phyloP scores from a whole-genome alignment of 2,797 vertebrate genomes.

The Cryptoblepharus egeriae region DNA sequence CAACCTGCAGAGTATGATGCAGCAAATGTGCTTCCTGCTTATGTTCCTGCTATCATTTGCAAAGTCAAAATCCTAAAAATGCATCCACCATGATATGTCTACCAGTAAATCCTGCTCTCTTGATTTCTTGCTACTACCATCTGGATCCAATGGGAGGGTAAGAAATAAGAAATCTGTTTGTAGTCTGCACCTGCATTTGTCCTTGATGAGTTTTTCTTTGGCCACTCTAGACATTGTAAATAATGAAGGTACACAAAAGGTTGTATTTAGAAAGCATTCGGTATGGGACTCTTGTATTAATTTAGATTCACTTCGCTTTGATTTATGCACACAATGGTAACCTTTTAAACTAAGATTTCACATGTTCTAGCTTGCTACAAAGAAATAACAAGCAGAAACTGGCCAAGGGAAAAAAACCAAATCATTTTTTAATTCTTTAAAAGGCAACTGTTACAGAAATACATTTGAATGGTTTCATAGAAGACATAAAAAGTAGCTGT shows the following conservation, averaged over 20 bases:
- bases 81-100: background rate
- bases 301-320: conserved; percentile 54
- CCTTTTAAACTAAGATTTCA: conserved; percentile 53
- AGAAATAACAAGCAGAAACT: conserved; percentile 56
- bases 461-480: conserved; percentile 7
- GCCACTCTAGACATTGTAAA: conserved; percentile 66
- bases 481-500: conserved; percentile 42
- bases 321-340: conserved; percentile 43
- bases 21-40: too few relatives aligned
- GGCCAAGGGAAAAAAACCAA: conserved; percentile 19
- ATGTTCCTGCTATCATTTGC: too few relatives aligned
- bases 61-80: background rate
- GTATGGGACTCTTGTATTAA: conserved; percentile 71
- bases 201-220: conserved; percentile 69
- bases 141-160: too few relatives aligned
- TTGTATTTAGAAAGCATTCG: conserved; percentile 69
- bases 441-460: background rate
- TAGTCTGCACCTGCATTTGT: background rate
- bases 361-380: conserved; percentile 35
- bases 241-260: conserved; percentile 58
- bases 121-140: background rate
- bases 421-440: conserved; percentile 53
- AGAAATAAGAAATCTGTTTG: background rate
- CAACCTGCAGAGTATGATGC: too few relatives aligned
- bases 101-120: background rate